These are phyloP conservation scores for Gavialis gangeticus DNA, from an alignment of 2,113 vertebrate genomes.

Conservation along the genomic window DNA sequence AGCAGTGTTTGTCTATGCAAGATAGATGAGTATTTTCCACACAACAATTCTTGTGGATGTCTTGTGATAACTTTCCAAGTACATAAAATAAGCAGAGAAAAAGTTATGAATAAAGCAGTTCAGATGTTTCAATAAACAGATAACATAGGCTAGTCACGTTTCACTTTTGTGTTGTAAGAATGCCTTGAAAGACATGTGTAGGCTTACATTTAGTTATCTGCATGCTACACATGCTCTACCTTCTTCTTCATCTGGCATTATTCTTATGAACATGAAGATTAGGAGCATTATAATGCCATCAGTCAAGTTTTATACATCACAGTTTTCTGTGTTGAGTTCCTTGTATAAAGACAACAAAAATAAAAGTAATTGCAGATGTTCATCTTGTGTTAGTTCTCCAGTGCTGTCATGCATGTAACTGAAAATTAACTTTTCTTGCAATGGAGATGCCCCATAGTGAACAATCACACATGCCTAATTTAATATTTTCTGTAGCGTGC, in stretches of 20 bases:
- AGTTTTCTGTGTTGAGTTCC: fast-evolving
- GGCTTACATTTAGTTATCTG: background rate
- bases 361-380: background rate
- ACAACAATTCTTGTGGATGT: background rate
- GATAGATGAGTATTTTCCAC: background rate
- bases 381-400: background rate
- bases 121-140: background rate
- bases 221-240: background rate
- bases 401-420: background rate
- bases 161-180: background rate
- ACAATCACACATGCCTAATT: background rate
- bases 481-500: background rate
- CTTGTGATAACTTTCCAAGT: slow-evolving; percentile 8
- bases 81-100: background rate
- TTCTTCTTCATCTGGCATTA: background rate
- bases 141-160: background rate
- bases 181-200: background rate
- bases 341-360: background rate
- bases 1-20: fast-evolving
- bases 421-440: background rate
- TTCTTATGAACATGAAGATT: background rate
- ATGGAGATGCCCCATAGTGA: background rate
- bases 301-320: background rate
- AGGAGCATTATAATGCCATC: background rate
- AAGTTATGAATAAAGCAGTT: background rate